These are phyloP conservation scores for Lophura nycthemera DNA, from an alignment of 2,113 vertebrate genomes.

Conservation along the genomic window DNA sequence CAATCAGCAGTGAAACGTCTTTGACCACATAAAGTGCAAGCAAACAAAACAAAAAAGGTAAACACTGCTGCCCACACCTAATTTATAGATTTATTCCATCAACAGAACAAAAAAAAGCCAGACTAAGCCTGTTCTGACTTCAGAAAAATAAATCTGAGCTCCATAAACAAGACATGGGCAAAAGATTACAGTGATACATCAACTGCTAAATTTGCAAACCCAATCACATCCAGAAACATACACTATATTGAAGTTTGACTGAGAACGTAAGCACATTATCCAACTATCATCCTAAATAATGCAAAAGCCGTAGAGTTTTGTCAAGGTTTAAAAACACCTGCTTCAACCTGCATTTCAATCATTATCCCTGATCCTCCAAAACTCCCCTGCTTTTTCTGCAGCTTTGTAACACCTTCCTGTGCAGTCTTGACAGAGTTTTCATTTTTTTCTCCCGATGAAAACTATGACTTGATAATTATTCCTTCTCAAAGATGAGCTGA, in stretches of 20 bases:
- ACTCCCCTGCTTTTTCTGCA: conserved; percentile 27
- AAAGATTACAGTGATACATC: rapidly evolving
- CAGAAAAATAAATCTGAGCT: neutral
- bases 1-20: neutral
- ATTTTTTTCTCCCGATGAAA: conserved; percentile 72
- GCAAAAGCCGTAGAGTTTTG: neutral
- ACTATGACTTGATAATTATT: conserved; percentile 79
- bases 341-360: neutral
- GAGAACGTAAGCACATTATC: neutral
- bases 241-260: neutral
- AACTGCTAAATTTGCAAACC: neutral
- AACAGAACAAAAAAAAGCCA: neutral
- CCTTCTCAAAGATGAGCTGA: conserved; percentile 72
- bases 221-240: neutral
- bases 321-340: neutral
- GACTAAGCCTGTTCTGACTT: neutral
- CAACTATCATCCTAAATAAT: neutral
- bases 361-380: neutral
- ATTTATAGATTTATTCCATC: neutral
- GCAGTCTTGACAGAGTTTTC: conserved; percentile 64
- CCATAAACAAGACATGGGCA: neutral
- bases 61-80: neutral
- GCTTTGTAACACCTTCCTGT: neutral
- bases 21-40: rapidly evolving
- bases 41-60: neutral